Percentiles rank a stretch among this genome's conserved stretches.
Evolutionary conservation across 2,113 vertebrate species (phyloP).

Genomic region (Leptobrachium ailaonicum): DNA sequence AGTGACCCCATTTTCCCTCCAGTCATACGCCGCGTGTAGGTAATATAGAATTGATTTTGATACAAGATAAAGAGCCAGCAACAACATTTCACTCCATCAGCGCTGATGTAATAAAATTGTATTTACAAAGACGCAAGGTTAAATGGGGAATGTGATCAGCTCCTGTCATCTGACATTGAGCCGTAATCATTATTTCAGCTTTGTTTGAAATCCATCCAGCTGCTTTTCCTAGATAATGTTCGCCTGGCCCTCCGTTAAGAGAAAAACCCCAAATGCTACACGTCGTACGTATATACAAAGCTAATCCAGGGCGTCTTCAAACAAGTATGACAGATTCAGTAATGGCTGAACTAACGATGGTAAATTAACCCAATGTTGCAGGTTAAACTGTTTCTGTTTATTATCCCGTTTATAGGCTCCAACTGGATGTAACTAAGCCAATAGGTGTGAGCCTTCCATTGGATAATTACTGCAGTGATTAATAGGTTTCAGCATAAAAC

Average conservation of each 20-base stretch:
- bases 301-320: not conserved
- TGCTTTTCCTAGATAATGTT: constrained; percentile 25
- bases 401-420: no score
- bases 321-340: no score
- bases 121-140: constrained; percentile 39
- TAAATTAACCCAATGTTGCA: no score
- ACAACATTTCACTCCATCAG: not conserved
- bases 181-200: constrained; percentile 34
- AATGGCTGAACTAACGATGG: no score
- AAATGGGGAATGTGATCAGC: constrained; percentile 31
- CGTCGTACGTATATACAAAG: constrained; percentile 1
- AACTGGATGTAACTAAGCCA: no score
- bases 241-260: constrained; percentile 4
- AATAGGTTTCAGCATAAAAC: no score
- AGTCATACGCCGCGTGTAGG: constrained; percentile 5
- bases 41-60: constrained; percentile 36
- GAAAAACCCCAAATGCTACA: constrained; percentile 9
- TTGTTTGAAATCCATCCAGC: constrained; percentile 35
- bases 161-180: constrained; percentile 12
- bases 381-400: no score
- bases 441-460: no score
- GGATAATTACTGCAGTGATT: no score
- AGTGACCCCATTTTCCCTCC: constrained; percentile 31
- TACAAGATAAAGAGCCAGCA: constrained; percentile 22
- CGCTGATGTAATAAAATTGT: constrained; percentile 31